Base-by-base conservation (phyloP, 2,797 vertebrate genomes). In the Selene dorsalis region DNA sequence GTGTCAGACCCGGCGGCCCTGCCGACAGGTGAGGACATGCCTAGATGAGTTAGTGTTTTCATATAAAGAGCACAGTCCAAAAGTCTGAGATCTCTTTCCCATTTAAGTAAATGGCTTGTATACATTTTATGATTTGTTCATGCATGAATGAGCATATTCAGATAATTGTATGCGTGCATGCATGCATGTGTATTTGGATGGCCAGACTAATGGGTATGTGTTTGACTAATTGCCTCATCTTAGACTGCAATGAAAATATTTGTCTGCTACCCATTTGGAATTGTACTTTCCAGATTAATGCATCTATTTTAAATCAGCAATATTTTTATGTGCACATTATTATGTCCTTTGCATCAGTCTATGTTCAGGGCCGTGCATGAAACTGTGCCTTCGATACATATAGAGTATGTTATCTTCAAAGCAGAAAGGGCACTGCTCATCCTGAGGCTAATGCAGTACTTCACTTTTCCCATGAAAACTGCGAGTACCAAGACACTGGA, bases 1-100 rank as follows among this genome's bases (percentile, higher is more conserved):
- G 95, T 0, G 95, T 99, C 82, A 93, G 98, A 79, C 96, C 97
- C 0, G 98, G 97, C 0, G 98, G 98, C 73, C 97, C 98, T 0
- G 97, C 98, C 20, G 98, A 99, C 95, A 98, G 98, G 98, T 99
- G 94, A 90, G 74, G 65, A 47, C 62, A 11, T 58, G 55, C 9
- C 58, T 13, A 16, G 24, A 59, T 68, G 48, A 45, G 39, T 30
- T 28, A 52, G 17, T 70, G 62, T 81, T 48, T 20, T 18, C 18
- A 48, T 47, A 20, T 48, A 20, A 20, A 48, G 18, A 20, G 45
- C 14, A 48, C 2, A 2, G 18, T 48, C 45, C 18, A 48, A 48
- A 20, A 20, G 45, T 48, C 7, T 48, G 45, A 20, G 17, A 20
- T 18, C 45, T 8, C 45, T 48, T n/a, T 48, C 17, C 45, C 45